Evolutionary conservation across 2,888 invertebrate genomes (phyloP).

Genomic region (Dione juno): DNA sequence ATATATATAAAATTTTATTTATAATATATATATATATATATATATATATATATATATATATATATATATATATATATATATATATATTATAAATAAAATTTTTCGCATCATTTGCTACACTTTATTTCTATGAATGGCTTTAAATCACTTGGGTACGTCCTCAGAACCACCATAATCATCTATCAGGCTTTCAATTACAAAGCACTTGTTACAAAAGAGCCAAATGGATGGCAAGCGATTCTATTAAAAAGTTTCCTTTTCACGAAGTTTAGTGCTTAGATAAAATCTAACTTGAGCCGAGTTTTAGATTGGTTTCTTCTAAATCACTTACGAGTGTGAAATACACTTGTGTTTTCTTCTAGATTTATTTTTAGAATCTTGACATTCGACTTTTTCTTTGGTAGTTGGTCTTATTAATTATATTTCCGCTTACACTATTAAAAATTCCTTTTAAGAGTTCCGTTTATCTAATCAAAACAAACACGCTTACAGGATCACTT

Average conservation of each 20-base stretch:
- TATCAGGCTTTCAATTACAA: constrained; percentile 9
- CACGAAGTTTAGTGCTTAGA: constrained; percentile 14
- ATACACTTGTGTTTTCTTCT: constrained; percentile 13
- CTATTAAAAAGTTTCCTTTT: constrained; percentile 31
- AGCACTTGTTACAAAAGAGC: constrained; percentile 8
- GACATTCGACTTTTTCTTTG: background rate
- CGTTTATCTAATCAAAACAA: no score
- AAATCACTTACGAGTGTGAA: constrained; percentile 5
- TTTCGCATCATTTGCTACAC: background rate
- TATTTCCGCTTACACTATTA: no score
- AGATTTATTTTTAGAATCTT: background rate
- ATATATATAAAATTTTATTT: no score
- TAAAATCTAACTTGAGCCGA: constrained; percentile 8
- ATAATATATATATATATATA: no score
- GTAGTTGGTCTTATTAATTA: no score
- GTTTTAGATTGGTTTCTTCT: constrained; percentile 22
- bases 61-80: no score
- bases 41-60: no score
- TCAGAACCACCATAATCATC: background rate
- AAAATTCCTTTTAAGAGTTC: no score
- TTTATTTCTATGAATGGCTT: constrained; percentile 9
- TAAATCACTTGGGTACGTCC: background rate
- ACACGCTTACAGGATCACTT: no score
- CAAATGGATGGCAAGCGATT: constrained; percentile 10
- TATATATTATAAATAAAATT: background rate